Evolutionary conservation across 2,797 vertebrate species (phyloP).

Genomic region (Telmatherina bonti): DNA sequence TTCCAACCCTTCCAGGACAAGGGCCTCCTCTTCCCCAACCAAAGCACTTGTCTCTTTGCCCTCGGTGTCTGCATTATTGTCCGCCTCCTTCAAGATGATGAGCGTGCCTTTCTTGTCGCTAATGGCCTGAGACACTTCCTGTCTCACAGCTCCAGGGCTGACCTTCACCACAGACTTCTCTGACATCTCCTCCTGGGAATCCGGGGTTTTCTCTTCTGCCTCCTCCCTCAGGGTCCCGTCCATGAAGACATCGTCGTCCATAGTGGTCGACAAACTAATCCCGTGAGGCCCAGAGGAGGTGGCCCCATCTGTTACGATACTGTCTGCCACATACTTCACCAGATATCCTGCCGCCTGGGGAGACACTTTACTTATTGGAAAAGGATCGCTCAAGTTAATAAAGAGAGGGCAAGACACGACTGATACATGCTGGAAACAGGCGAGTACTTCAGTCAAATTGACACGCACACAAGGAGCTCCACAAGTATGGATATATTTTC

Average conservation of each 20-base stretch:
- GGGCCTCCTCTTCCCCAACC: constrained; percentile 26
- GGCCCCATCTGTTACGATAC: constrained; percentile 86
- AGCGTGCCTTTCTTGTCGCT: constrained; percentile 83
- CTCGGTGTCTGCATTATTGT: constrained; percentile 56
- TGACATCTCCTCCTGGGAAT: constrained; percentile 73
- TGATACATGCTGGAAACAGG: constrained; percentile 20
- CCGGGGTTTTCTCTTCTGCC: constrained; percentile 62
- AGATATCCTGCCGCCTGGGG: constrained; percentile 86
- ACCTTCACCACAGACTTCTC: constrained; percentile 78
- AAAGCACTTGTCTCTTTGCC: constrained; percentile 9
- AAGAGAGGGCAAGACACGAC: constrained; percentile 51
- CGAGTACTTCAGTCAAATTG: not conserved
- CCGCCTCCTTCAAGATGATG: constrained; percentile 88
- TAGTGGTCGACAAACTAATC: constrained; percentile 73
- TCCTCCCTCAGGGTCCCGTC: constrained; percentile 85
- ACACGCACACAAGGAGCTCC: constrained; percentile 22
- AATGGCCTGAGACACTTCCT: constrained; percentile 86
- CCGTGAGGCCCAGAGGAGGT: constrained; percentile 76
- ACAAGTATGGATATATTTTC: constrained; percentile 2
- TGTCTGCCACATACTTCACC: constrained; percentile 85
- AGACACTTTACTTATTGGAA: constrained; percentile 87
- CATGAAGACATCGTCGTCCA: constrained; percentile 86
- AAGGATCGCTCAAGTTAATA: constrained; percentile 49
- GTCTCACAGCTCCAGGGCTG: constrained; percentile 77
- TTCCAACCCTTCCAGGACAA: constrained; percentile 16